phyloP scores from a whole-genome alignment of 1,140 invertebrate genomes.

The Caenorhabditis briggsae region DNA sequence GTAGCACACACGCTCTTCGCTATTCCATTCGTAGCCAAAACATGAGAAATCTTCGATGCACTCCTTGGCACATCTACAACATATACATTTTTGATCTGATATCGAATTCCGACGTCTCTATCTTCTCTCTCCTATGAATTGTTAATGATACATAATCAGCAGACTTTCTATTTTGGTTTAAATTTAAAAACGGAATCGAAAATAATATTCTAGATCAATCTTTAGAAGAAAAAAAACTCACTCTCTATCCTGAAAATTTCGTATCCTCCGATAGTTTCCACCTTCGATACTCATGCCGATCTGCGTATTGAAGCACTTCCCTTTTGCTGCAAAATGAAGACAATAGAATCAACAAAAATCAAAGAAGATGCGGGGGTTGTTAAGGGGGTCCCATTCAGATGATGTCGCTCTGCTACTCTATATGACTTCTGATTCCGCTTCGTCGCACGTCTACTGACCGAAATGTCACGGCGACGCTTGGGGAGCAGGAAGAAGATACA shows the following conservation, averaged over 20 bases:
- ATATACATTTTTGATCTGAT: constrained; percentile 49
- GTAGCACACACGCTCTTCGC: constrained; percentile 30
- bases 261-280: constrained; percentile 31
- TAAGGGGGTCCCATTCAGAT: constrained; percentile 13
- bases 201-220: not conserved
- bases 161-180: constrained; percentile 7
- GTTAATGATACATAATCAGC: constrained; percentile 48
- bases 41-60: constrained; percentile 55
- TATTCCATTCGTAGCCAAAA: constrained; percentile 51
- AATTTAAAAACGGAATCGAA: constrained; percentile 15
- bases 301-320: constrained; percentile 50
- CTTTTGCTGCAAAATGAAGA: constrained; percentile 44
- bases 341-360: constrained; percentile 54
- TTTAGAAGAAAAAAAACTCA: constrained; percentile 19
- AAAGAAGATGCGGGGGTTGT: constrained; percentile 36
- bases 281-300: constrained; percentile 45
- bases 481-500: constrained; percentile 9
- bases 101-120: constrained; percentile 27
- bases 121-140: constrained; percentile 8
- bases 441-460: constrained; percentile 35
- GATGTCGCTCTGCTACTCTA: no score
- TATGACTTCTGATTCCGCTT: constrained; percentile 37
- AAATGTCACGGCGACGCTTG: constrained; percentile 27
- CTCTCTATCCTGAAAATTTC: constrained; percentile 33
- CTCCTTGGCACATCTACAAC: constrained; percentile 44